These are phyloP conservation scores for Leucophenga maculata DNA, from an alignment of 2,888 invertebrate species.

Conservation along the genomic window DNA sequence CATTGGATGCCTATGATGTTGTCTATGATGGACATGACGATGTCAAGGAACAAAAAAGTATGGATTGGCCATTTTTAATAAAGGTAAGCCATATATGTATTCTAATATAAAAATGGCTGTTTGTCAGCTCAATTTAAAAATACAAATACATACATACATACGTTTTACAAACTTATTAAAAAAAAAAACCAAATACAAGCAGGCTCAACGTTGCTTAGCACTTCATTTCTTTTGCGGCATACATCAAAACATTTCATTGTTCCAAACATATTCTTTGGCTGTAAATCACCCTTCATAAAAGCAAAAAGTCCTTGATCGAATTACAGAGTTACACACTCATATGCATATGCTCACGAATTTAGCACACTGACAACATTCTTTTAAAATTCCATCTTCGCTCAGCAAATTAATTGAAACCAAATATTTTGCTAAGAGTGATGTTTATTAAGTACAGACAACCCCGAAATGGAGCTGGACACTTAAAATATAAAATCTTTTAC, in stretches of 20 bases:
- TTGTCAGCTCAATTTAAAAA: no score
- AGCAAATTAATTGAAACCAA: no score
- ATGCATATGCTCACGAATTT: background rate
- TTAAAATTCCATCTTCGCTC: no score
- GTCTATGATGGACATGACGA: slow-evolving; percentile 56
- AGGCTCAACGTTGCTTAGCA: no score
- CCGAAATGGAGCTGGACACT: no score
- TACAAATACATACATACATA: slow-evolving; percentile 12
- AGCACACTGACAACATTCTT: no score
- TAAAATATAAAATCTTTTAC: no score
- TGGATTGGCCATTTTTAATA: slow-evolving; percentile 71
- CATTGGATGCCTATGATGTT: slow-evolving; percentile 58
- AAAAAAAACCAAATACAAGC: no score
- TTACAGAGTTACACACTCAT: background rate
- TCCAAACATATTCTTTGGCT: background rate
- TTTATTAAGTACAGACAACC: no score
- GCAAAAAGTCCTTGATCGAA: background rate
- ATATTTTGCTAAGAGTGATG: no score
- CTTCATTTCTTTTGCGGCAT: background rate
- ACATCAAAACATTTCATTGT: background rate
- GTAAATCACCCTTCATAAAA: background rate
- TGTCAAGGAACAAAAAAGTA: slow-evolving; percentile 53
- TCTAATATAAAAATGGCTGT: background rate
- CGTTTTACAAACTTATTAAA: background rate
- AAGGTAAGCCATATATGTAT: slow-evolving; percentile 58